Conservation (phyloP, 2,113 vertebrate genomes). For the Saguinus imperator region DNA sequence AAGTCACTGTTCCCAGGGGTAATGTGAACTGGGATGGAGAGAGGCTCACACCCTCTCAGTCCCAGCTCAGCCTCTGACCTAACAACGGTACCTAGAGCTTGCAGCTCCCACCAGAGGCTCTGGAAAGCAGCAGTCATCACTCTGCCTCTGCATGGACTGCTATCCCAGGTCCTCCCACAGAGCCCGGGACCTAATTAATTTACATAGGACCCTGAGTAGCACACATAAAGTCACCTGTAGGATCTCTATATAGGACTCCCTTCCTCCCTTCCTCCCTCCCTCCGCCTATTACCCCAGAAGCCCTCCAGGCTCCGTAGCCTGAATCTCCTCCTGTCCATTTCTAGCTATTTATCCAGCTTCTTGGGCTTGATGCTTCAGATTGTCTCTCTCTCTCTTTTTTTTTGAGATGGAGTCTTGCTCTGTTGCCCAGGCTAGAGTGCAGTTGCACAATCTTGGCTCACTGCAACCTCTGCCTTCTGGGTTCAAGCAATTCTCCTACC, state of each 20-base stretch:
- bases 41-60: rapidly evolving
- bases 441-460: no score
- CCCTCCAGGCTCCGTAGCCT: background rate
- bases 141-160: background rate
- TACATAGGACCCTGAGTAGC: background rate
- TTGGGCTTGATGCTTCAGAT: background rate
- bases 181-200: background rate
- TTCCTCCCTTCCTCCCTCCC: background rate
- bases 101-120: background rate
- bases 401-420: no score
- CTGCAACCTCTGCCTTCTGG: no score
- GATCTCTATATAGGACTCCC: background rate
- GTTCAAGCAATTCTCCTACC: no score
- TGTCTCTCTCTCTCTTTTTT: background rate
- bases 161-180: background rate
- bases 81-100: background rate
- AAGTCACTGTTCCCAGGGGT: background rate
- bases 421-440: no score
- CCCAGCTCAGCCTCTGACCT: background rate
- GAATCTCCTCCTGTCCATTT: background rate
- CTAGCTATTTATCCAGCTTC: background rate
- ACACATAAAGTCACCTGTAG: background rate
- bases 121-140: background rate
- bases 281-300: background rate
- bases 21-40: background rate